phyloP scores from a whole-genome alignment of 2,113 vertebrate species.

The Myotis davidii region DNA sequence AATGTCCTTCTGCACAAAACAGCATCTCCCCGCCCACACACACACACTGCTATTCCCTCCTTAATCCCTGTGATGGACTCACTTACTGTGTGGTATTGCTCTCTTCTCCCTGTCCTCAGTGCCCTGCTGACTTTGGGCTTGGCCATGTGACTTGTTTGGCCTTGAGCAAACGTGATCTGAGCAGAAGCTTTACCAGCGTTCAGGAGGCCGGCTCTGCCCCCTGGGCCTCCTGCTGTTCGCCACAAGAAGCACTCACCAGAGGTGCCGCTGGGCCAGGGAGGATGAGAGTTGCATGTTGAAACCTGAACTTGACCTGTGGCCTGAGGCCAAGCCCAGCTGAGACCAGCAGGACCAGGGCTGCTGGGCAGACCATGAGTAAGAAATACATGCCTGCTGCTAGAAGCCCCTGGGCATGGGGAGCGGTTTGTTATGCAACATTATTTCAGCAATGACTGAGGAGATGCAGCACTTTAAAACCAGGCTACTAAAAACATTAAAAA shows the following conservation, averaged over 20 bases:
- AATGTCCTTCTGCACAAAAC: background rate
- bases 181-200: background rate
- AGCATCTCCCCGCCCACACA: background rate
- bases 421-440: accelerated
- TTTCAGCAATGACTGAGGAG: background rate
- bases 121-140: background rate
- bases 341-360: background rate
- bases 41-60: background rate
- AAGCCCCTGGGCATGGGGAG: background rate
- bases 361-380: accelerated
- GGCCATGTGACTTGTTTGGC: background rate
- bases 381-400: accelerated
- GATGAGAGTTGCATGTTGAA: background rate
- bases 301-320: background rate
- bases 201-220: background rate
- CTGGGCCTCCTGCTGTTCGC: background rate
- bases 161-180: background rate
- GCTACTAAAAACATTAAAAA: no score
- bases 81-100: accelerated
- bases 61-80: no score
- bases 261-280: accelerated
- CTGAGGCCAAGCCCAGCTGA: background rate
- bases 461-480: no score
- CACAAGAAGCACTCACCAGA: background rate
- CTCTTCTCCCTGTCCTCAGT: background rate